Evolutionary conservation across 2,888 invertebrate genomes (phyloP).

Genomic region (Zelleria hepariella): DNA sequence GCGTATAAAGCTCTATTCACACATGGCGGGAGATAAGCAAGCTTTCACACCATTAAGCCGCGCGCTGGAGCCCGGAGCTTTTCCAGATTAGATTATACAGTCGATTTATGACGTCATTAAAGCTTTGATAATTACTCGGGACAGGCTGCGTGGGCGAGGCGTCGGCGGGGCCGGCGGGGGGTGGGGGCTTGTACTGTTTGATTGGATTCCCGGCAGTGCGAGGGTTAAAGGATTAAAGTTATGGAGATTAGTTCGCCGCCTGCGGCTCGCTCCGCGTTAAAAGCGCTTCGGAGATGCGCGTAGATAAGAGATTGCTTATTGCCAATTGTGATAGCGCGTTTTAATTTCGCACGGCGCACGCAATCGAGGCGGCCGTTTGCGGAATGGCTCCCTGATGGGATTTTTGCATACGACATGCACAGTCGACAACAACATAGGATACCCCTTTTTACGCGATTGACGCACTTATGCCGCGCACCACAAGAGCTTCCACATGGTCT

Average conservation of each 20-base stretch:
- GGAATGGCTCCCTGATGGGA: conserved; percentile 25
- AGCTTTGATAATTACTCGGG: conserved; percentile 74
- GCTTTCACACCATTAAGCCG: conserved; percentile 73
- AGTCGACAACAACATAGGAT: no score
- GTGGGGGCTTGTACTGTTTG: conserved; percentile 67
- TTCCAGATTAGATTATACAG: conserved; percentile 74
- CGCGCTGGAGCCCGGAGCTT: conserved; percentile 71
- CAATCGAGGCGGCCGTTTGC: conserved; percentile 21
- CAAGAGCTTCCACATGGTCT: no score
- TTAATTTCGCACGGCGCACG: conserved; percentile 50
- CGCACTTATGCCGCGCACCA: no score
- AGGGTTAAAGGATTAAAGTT: conserved; percentile 72
- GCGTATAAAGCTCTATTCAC: conserved; percentile 72
- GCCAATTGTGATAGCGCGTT: conserved; percentile 66
- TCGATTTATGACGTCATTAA: conserved; percentile 74
- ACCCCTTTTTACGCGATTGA: no score
- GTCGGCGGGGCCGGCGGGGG: conserved; percentile 32
- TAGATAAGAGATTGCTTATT: conserved; percentile 70
- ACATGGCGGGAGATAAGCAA: conserved; percentile 72
- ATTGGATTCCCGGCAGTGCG: conserved; percentile 70
- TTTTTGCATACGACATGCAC: conserved; percentile 7
- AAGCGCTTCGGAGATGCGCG: conserved; percentile 66
- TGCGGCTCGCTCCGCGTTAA: conserved; percentile 66
- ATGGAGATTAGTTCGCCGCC: conserved; percentile 72
- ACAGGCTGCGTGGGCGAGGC: conserved; percentile 69